Evolutionary conservation across 2,888 invertebrate genomes (phyloP).

Genomic region (Yponomeuta malinellus): DNA sequence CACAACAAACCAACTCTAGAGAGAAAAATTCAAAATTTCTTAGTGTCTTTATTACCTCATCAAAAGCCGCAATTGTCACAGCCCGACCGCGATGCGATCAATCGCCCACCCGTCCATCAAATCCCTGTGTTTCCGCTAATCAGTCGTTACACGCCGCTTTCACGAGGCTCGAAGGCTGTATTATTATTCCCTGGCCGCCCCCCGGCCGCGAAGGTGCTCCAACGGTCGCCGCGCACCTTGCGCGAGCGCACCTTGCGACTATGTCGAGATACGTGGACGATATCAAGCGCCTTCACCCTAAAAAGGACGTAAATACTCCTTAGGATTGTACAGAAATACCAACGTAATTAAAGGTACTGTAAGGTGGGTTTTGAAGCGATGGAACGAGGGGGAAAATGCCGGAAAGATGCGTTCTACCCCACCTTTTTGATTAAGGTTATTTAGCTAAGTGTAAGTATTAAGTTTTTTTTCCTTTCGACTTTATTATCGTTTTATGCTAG

Average conservation of each 20-base stretch:
- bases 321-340: neutral
- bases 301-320: constrained; percentile 29
- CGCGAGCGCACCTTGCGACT: constrained; percentile 60
- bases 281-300: constrained; percentile 42
- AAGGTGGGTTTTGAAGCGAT: neutral
- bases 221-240: constrained; percentile 70
- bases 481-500: constrained; percentile 51
- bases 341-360: neutral
- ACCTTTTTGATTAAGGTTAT: constrained; percentile 51
- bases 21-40: too few relatives aligned
- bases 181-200: constrained; percentile 12
- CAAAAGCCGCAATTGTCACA: neutral
- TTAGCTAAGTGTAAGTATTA: constrained; percentile 56
- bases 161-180: constrained; percentile 20
- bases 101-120: neutral
- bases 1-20: too few relatives aligned
- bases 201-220: constrained; percentile 43
- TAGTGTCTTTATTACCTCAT: neutral
- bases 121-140: constrained; percentile 45
- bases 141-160: constrained; percentile 57
- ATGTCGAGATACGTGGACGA: constrained; percentile 58
- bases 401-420: constrained; percentile 60
- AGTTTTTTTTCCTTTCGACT: constrained; percentile 39
- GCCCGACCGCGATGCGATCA: neutral
- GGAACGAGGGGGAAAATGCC: constrained; percentile 25